These are phyloP conservation scores for Synanthedon formicaeformis DNA, from an alignment of 2,888 invertebrate species.

Conservation along the genomic window DNA sequence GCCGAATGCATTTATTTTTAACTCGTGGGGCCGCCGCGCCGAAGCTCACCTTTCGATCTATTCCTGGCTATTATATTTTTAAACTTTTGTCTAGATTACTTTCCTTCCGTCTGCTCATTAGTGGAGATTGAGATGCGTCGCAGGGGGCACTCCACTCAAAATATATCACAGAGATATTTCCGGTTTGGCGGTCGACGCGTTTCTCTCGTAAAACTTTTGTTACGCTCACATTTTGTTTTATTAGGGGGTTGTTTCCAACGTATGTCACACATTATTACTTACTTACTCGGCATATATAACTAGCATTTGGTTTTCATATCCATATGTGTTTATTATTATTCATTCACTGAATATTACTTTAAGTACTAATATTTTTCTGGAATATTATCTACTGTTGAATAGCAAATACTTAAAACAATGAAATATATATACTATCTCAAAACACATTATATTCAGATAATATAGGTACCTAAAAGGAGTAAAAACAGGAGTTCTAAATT, in stretches of 20 bases:
- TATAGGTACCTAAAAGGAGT: no score
- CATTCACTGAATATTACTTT: no score
- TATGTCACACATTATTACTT: no score
- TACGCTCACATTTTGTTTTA: constrained; percentile 1
- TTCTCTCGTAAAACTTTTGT: constrained; percentile 22
- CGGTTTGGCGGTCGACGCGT: constrained; percentile 31
- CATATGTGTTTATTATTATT: no score
- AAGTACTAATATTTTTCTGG: no score
- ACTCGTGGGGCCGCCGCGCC: constrained; percentile 55
- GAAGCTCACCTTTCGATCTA: constrained; percentile 68
- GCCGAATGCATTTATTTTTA: constrained; percentile 47
- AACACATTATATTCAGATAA: no score
- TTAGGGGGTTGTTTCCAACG: constrained; percentile 2
- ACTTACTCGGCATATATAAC: no score
- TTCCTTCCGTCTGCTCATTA: constrained; percentile 67
- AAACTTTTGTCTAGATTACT: constrained; percentile 69
- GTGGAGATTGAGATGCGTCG: constrained; percentile 66
- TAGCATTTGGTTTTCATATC: no score
- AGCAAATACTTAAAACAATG: no score
- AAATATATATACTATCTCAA: no score
- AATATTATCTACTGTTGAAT: no score
- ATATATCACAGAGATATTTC: constrained; percentile 56
- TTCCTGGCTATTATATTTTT: constrained; percentile 57
- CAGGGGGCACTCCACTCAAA: constrained; percentile 59
- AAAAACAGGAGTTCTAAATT: no score